A percentile compares a stretch with the other conserved stretches of the same genome.
Conservation (phyloP, 2,888 invertebrate species). For the Pardosa pseudoannulata region DNA sequence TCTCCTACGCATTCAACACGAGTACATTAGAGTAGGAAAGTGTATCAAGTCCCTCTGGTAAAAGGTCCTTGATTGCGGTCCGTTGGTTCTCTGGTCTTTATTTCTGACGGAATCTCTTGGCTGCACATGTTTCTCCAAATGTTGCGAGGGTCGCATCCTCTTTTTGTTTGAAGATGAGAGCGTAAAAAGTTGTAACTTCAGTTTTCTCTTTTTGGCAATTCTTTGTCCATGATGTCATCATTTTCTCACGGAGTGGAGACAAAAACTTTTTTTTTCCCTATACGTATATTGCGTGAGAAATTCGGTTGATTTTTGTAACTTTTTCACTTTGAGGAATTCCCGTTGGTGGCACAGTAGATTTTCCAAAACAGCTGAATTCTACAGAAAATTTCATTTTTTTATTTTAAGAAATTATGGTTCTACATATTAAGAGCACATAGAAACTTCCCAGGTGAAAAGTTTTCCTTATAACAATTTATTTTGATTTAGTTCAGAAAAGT, state of each 20-base stretch:
- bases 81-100: background rate
- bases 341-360: too few relatives aligned
- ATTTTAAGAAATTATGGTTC: too few relatives aligned
- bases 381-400: too few relatives aligned
- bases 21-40: background rate
- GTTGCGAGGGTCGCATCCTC: background rate
- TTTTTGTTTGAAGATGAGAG: background rate
- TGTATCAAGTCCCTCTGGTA: conserved; percentile 3
- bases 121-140: background rate
- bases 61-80: conserved; percentile 8
- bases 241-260: background rate
- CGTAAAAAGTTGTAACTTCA: background rate
- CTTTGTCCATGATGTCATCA: background rate
- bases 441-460: too few relatives aligned
- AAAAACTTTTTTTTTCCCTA: too few relatives aligned
- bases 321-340: too few relatives aligned
- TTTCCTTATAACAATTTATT: too few relatives aligned
- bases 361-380: too few relatives aligned
- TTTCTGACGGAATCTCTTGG: background rate
- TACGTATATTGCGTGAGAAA: conserved; percentile 9
- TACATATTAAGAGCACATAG: too few relatives aligned
- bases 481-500: too few relatives aligned
- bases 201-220: background rate
- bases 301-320: too few relatives aligned
- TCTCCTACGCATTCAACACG: background rate